These are phyloP conservation scores for Chondrosia reniformis DNA, from an alignment of 37 sponge, comb jelly and placozoan genomes.

Conservation along the genomic window DNA sequence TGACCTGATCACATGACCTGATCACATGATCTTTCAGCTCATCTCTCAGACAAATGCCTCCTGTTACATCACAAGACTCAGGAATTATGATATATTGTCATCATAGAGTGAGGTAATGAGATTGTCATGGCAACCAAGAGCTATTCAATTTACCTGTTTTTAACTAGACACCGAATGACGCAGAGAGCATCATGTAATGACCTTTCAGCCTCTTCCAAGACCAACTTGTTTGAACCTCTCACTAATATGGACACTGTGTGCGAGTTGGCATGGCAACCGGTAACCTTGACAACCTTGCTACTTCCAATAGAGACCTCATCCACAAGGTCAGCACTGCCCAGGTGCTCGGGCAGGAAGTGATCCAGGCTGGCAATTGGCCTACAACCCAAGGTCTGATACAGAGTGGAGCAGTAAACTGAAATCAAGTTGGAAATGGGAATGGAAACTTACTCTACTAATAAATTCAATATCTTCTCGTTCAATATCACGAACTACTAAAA, in stretches of 20 bases:
- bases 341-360: conserved; percentile 93
- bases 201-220: conserved; percentile 96
- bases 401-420: neutral
- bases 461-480: conserved; percentile 99
- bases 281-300: conserved; percentile 93
- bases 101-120: too few relatives aligned
- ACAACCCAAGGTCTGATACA: conserved; percentile 79
- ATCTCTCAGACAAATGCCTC: conserved; percentile 30
- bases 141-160: conserved; percentile 88
- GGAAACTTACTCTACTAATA: conserved; percentile 63
- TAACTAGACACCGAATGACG: conserved; percentile 95
- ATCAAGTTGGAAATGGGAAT: neutral
- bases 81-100: too few relatives aligned
- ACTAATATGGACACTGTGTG: conserved; percentile 85
- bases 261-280: conserved; percentile 52
- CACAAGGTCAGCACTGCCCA: conserved; percentile 88
- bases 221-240: conserved; percentile 94
- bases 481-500: conserved; percentile 89
- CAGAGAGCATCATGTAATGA: conserved; percentile 99
- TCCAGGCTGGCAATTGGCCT: conserved; percentile 95
- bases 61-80: neutral
- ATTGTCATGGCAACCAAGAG: too few relatives aligned
- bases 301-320: conserved; percentile 87
- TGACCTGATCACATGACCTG: neutral
- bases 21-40: neutral